These are phyloP conservation scores for Lochmaea capreae DNA, from an alignment of 2,888 invertebrate species.

Conservation along the genomic window DNA sequence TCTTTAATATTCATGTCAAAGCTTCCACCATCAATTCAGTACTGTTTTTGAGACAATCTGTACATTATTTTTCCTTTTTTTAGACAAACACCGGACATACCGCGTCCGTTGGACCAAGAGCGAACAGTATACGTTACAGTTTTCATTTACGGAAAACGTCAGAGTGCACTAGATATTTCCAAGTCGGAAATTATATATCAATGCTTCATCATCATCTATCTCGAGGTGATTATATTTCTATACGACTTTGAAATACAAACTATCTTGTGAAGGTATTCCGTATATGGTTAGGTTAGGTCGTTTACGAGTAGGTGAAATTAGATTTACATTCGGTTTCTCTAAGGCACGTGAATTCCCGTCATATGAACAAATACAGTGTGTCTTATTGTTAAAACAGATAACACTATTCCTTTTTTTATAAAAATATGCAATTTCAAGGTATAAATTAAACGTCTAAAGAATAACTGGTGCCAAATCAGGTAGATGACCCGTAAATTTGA, in stretches of 20 bases:
- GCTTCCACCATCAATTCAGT: too few relatives aligned
- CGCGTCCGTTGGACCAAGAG: slow-evolving; percentile 3
- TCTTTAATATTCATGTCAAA: too few relatives aligned
- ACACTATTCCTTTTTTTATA: too few relatives aligned
- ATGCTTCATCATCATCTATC: neutral
- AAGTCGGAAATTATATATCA: slow-evolving; percentile 22
- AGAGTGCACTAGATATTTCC: slow-evolving; percentile 24
- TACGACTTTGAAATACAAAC: slow-evolving; percentile 12
- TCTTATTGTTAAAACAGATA: neutral
- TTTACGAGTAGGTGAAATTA: slow-evolving; percentile 8
- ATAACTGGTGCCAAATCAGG: too few relatives aligned
- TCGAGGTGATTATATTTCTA: slow-evolving; percentile 18
- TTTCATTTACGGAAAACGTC: slow-evolving; percentile 27
- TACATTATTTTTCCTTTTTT: too few relatives aligned
- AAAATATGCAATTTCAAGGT: too few relatives aligned
- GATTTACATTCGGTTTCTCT: slow-evolving; percentile 12
- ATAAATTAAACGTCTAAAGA: too few relatives aligned
- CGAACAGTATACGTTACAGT: slow-evolving; percentile 26
- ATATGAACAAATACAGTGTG: neutral
- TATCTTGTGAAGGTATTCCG: slow-evolving; percentile 5
- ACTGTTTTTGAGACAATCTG: too few relatives aligned
- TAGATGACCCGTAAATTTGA: too few relatives aligned
- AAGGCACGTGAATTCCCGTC: neutral
- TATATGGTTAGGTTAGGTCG: slow-evolving; percentile 13
- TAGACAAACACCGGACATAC: neutral